Percentiles rank a stretch among this genome's conserved stretches.
These are phyloP conservation scores for Petroica traversi DNA, from an alignment of 2,113 vertebrate genomes.

Conservation along the genomic window DNA sequence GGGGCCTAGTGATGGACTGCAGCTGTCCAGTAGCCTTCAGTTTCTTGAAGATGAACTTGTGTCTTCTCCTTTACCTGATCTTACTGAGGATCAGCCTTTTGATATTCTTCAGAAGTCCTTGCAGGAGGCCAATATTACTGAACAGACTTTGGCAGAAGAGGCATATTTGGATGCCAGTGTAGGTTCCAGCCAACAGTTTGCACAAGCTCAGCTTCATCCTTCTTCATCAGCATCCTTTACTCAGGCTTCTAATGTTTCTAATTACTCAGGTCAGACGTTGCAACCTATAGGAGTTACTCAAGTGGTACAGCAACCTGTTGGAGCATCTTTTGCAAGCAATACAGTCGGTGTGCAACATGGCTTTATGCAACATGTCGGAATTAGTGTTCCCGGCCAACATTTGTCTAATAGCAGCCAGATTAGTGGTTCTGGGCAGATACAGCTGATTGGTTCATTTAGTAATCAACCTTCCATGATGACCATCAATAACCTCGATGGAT, in stretches of 20 bases:
- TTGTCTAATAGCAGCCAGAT: slow-evolving; percentile 86
- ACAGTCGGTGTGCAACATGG: slow-evolving; percentile 87
- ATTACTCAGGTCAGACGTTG: slow-evolving; percentile 85
- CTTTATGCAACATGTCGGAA: slow-evolving; percentile 90
- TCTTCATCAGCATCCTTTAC: slow-evolving; percentile 84
- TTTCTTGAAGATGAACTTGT: slow-evolving; percentile 96
- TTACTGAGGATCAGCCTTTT: slow-evolving; percentile 95
- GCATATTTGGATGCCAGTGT: slow-evolving; percentile 92
- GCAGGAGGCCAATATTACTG: slow-evolving; percentile 97
- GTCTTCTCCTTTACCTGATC: slow-evolving; percentile 86
- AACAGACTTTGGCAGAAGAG: slow-evolving; percentile 97
- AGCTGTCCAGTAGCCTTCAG: slow-evolving; percentile 92
- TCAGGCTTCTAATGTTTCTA: slow-evolving; percentile 84
- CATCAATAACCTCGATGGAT: slow-evolving; percentile 92
- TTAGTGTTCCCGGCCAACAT: slow-evolving; percentile 84
- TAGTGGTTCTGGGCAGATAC: slow-evolving; percentile 88
- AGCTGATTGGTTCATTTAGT: slow-evolving; percentile 91
- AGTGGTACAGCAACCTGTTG: slow-evolving; percentile 76
- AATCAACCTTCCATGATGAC: slow-evolving; percentile 91
- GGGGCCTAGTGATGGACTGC: slow-evolving; percentile 86
- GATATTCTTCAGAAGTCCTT: slow-evolving; percentile 99
- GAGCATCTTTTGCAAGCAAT: slow-evolving; percentile 84
- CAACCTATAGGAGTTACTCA: slow-evolving; percentile 84
- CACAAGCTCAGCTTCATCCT: slow-evolving; percentile 81
- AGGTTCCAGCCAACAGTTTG: slow-evolving; percentile 80